Base-by-base conservation (phyloP, 64 coral and sea anemone genomes). In the Pachyseris speciosa region DNA sequence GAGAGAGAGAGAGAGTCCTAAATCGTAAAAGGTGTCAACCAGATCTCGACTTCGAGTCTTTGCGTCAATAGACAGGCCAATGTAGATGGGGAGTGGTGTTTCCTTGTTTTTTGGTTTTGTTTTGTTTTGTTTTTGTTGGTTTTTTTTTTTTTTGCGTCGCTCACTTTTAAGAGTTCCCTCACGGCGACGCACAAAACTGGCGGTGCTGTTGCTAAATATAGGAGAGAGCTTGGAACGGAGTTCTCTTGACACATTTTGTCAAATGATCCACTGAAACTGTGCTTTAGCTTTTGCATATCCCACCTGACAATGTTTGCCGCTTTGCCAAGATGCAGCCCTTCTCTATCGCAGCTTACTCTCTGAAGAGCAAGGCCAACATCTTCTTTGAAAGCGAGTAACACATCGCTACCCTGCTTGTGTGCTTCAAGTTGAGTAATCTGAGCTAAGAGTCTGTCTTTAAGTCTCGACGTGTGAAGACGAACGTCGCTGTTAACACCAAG, bases 311-410 rank as follows among this genome's bases (percentile, higher is more conserved):
- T 90, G n/a, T 9, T 10, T 31, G 25, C 86, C 44, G 93, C 87
- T 67, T 74, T 95, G 6, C 79, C 80, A 31, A 90, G 63, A 42
- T 90, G 93, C 19, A 90, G 74, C 5, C 80, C 87, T 7, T 67
- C 80, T 36, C 39, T 26, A 19, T 95, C 79, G 2, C 74, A 53
- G 38, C 30, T 73, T 58, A 52, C 37, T 29, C 22, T 87, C 19
- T 19, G 84, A 73, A 24, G 22, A 11, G 43, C 75, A 70, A 88
- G 30, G n/a, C n/a, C n/a, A n/a, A n/a, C n/a, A 73, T 94, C 75
- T 29, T 74, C 61, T 19, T 60, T 60, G 33, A 75, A 85, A 27
- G 53, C 69, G 25, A 92, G 20, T n/a, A 75, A 22, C 32, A 92
- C 38, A 26, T 84, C 60, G 43, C 60, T 58, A 29, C 90, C 80